phyloP scores from a whole-genome alignment of 53 echinoderm and acorn worm species.

The Apostichopus leukothele region DNA sequence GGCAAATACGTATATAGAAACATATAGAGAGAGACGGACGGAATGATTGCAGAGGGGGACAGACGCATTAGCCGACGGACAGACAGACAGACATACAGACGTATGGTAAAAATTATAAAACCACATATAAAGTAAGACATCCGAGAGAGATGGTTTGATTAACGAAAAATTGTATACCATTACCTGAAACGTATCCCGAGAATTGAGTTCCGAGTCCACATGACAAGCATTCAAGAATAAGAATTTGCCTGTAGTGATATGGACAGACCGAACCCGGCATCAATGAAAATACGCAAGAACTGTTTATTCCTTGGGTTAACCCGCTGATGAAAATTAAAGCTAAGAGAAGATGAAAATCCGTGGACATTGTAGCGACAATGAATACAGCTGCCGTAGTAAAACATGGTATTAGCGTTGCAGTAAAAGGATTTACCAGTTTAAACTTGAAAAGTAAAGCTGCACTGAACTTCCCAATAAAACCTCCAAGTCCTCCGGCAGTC shows the following conservation, averaged over 20 bases:
- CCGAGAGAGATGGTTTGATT: no score
- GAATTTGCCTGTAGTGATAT: neutral
- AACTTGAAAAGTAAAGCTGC: neutral
- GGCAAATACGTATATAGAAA: no score
- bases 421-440: neutral
- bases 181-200: constrained; percentile 17
- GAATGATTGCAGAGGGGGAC: no score
- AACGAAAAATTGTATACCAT: no score
- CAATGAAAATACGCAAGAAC: neutral
- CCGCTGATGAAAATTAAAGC: constrained; percentile 1
- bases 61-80: no score
- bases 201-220: constrained; percentile 1
- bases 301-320: neutral
- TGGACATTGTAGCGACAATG: neutral
- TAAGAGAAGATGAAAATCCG: neutral
- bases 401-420: neutral
- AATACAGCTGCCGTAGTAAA: neutral
- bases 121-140: no score
- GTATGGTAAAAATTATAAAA: no score
- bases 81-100: no score
- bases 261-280: neutral
- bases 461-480: neutral
- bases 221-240: neutral
- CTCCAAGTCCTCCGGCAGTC: constrained; percentile 25
- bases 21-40: no score